Evolutionary conservation across 2,797 vertebrate species (phyloP).

Genomic region (Macrochelys suwanniensis): DNA sequence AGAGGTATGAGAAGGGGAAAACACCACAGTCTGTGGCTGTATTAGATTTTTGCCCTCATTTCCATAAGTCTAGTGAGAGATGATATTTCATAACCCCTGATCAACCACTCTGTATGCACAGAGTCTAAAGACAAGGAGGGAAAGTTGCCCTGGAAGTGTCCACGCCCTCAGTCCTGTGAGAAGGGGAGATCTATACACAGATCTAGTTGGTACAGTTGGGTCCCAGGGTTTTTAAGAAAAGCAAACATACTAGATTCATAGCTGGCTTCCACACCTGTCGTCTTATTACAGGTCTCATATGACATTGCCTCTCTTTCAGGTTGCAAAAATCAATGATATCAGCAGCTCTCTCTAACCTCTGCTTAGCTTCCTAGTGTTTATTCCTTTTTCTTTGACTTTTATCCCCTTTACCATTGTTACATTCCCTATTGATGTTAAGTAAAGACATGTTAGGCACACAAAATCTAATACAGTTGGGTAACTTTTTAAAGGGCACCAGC

Average conservation of each 20-base stretch:
- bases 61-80: not conserved
- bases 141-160: not conserved
- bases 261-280: not conserved
- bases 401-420: not conserved
- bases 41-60: not conserved
- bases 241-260: not conserved
- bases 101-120: not conserved
- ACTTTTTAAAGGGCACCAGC: not conserved
- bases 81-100: not conserved
- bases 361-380: not conserved
- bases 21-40: not conserved
- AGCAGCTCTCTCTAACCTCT: not conserved
- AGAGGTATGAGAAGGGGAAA: not conserved
- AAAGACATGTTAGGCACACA: not conserved
- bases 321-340: not conserved
- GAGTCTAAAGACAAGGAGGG: not conserved
- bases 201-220: not conserved
- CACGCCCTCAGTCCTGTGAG: too few species aligned
- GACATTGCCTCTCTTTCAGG: not conserved
- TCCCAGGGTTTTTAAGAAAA: not conserved
- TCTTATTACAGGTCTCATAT: not conserved
- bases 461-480: not conserved
- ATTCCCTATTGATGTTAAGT: not conserved
- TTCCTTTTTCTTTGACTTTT: not conserved
- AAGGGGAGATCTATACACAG: not conserved